Base-by-base conservation (phyloP, 2,797 vertebrate species). In the Pelochelys cantorii region DNA sequence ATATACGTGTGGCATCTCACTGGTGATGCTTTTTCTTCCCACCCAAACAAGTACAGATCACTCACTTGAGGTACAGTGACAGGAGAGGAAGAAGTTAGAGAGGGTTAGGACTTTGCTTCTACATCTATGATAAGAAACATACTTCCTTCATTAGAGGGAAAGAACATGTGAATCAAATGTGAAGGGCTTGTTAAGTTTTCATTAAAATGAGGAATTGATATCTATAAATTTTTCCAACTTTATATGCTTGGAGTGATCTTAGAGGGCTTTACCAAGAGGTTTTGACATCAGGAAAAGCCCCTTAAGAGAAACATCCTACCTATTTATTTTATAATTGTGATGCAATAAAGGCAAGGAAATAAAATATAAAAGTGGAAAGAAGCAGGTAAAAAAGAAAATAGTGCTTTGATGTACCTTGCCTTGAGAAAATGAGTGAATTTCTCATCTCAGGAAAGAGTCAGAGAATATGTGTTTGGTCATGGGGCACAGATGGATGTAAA, bases 181-280 rank as follows among this genome's bases (percentile, higher is more conserved):
- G 37, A 93, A 91, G 84, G 27, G 2, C 55, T 84, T 87, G 75
- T 89, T 96, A 94, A 84, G 90, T 93, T 94, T 89, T 96, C 92
- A 94, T 96, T 94, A 79, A 90, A 96, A 93, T n/a, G 54, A 90
- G 79, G 92, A 68, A 88, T 97, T 95, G 59, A 84, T 95, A 52
- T 93, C 53, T 93, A 29, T 54, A 96, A 96, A 94, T 95, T 95
- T 93, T 71, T 77, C 82, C 71, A 81, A 89, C 42, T 91, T 96
- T 92, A 81, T 80, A 83, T 60, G 23, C 85, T 54, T 82, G 57
- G 80, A 93, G 25, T 88, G 79, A 92, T 74, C 75, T 88, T 77
- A 93, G 52, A 90, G 82, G 85, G 93, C 48, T 89, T 91, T 86
- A 60, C 59, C 42, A 89, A 79, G 88, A 81, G 29, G 81, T 84